phyloP scores from a whole-genome alignment of 2,888 invertebrate species.

The Nomada ruficornis region DNA sequence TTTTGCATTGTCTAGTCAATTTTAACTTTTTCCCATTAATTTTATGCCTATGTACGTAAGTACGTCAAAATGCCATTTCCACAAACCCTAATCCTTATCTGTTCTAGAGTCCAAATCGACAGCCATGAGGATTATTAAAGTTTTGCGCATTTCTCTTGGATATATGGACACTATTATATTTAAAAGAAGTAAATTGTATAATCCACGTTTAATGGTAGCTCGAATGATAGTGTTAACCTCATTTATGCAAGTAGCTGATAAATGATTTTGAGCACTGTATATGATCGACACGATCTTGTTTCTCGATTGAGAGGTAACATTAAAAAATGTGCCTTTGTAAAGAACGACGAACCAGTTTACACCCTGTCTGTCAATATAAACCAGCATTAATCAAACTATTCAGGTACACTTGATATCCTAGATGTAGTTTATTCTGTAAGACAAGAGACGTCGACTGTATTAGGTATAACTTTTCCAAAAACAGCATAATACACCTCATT shows the following conservation, averaged over 20 bases:
- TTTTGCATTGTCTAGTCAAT: no score
- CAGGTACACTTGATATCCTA: background rate
- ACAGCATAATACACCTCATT: no score
- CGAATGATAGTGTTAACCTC: background rate
- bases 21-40: no score
- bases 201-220: background rate
- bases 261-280: background rate
- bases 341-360: conserved; percentile 19
- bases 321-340: background rate
- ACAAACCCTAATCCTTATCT: no score
- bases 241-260: background rate
- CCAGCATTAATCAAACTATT: conserved; percentile 24
- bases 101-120: no score
- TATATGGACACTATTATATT: background rate
- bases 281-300: background rate
- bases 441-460: no score
- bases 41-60: no score
- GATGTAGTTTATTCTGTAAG: no score
- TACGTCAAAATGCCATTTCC: no score
- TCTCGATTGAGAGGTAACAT: background rate
- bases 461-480: no score
- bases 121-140: no score
- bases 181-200: background rate
- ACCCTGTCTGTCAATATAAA: background rate
- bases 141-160: background rate